Evolutionary conservation across 2,113 vertebrate genomes (phyloP), one percentile per base, ranked within the genome.

Genomic region (Polypterus senegalus): DNA sequence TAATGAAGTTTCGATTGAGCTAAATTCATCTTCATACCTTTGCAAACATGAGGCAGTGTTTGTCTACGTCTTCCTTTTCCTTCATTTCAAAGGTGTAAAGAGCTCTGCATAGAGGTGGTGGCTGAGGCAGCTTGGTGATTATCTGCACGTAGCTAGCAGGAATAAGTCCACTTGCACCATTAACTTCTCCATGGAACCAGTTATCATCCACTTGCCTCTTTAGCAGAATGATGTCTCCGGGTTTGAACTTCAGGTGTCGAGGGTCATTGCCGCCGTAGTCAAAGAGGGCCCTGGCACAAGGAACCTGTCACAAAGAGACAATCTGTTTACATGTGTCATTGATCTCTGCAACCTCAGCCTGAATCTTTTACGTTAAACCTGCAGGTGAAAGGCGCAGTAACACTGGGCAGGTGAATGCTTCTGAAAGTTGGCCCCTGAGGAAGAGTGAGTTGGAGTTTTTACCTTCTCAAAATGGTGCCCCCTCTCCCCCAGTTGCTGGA

Each of bases 1-100:
- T n/a, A n/a, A n/a, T n/a, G n/a, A n/a, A n/a, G n/a, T n/a, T n/a
- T n/a, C n/a, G n/a, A n/a, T n/a, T n/a, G n/a, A n/a, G n/a, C n/a
- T n/a, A n/a, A n/a, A n/a, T n/a, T n/a, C n/a, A n/a, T n/a, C n/a
- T 44, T 60, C 48, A 71, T 76, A 86, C 94, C 91, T 97, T 95
- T 5, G 74, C 71, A 58, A 92, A 86, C 45, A 78, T 73, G 63
- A 91, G 82, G 72, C 79, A 84, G 49, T 86, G 88, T 71, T 83
- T 79, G 71, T 66, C 74, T 7, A 89, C 86, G 1, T 72, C 76
- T 48, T 85, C 81, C 65, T 83, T 83, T 64, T 83, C 69, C 52
- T 81, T 80, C 8, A 82, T 78, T 58, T 87, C 84, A 0, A 90
- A 89, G 82, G 92, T 78, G 51, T 74, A 88, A 58, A 93, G 84